Evolutionary conservation across 1,140 invertebrate genomes (phyloP), one percentile per base, ranked within the genome.

Genomic region (Lutraria rhynchaena): DNA sequence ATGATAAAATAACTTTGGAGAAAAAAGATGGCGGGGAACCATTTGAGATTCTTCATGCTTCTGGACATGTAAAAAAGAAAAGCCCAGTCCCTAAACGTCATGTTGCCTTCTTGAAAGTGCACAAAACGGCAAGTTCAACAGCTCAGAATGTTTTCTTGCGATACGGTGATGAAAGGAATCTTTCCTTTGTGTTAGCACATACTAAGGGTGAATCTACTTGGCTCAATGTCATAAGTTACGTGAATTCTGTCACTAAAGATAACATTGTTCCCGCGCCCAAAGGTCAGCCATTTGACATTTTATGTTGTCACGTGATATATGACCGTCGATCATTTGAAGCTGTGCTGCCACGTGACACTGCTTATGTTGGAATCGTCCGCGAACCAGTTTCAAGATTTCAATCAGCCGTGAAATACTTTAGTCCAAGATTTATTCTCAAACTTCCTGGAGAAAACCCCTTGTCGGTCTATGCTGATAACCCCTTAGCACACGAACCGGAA

Each of bases 91-190:
- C 61, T 57, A 22, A 63, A 9, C 71, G 31, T 3, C 85, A 87
- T 29, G 41, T 89, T 17, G 82, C 84, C 4, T 88, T 89, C 37
- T 37, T 89, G 2, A 89, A 89, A 35, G 80, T 86, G 1, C 87
- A 86, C 73, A 87, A 87, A 74, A 76, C 87, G 22, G 87, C 83
- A 15, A 85, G 85, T 57, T 81, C 87, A 1, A 87, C 87, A 0
- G 71, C 84, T 0, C 83, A 85, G 80, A 86, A 86, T 74, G 69
- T 87, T 3, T 60, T 87, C 22, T 60, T 82, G 4, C 73, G 85
- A 44, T 87, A 83, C 70, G 85, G 77, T 4, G 46, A 85, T 35
- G 24, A 27, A 11, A 71, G 78, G 1, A 75, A 87, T 24, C 61
- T 87, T 3, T 70, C 60, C 19, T 65, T 87, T 53, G 74, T 84